Conservation (phyloP, 2,888 invertebrate species). For the Seira musarum region DNA sequence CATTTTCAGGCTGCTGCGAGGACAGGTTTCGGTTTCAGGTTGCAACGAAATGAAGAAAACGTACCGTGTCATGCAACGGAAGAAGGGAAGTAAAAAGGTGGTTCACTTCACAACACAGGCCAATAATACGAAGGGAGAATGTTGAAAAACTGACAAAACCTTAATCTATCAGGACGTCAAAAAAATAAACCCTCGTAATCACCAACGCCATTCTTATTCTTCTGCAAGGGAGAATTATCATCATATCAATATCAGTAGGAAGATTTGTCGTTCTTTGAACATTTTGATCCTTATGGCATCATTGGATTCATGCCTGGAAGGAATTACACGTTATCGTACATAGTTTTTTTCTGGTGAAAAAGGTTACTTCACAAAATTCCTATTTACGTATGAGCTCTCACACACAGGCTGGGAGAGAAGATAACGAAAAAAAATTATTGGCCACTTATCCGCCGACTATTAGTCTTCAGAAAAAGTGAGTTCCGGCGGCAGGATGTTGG, state of each 20-base stretch:
- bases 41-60: constrained; percentile 9
- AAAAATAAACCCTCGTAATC: too few relatives aligned
- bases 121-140: not conserved
- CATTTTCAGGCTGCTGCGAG: not conserved
- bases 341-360: too few relatives aligned
- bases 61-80: constrained; percentile 25
- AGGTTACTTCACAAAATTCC: too few relatives aligned
- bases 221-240: too few relatives aligned
- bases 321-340: too few relatives aligned
- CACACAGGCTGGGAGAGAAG: constrained; percentile 38
- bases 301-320: too few relatives aligned
- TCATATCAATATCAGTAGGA: too few relatives aligned
- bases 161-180: not conserved
- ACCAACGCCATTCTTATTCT: too few relatives aligned
- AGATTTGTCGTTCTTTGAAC: too few relatives aligned
- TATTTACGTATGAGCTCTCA: constrained; percentile 6
- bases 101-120: too few relatives aligned
- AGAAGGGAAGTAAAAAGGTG: too few relatives aligned
- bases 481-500: constrained; percentile 60
- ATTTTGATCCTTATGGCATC: too few relatives aligned
- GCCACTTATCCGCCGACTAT: constrained; percentile 54
- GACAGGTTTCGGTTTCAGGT: constrained; percentile 25
- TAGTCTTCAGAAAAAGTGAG: constrained; percentile 51
- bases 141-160: constrained; percentile 9
- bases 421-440: constrained; percentile 58